Evolutionary conservation across 2,797 vertebrate species (phyloP).

Genomic region (Hafferia zeledoni): DNA sequence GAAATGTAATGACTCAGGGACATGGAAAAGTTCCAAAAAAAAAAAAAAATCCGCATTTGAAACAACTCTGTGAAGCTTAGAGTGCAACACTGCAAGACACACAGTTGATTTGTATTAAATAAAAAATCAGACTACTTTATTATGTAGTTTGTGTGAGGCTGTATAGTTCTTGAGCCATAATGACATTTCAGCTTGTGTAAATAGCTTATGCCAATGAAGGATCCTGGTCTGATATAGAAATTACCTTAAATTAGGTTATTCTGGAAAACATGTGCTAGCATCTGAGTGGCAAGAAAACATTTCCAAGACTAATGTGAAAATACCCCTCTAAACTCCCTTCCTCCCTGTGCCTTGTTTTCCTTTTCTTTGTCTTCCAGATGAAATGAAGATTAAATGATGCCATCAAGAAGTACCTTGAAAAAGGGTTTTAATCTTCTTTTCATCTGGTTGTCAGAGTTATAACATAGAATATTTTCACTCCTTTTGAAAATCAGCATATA

Average conservation of each 20-base stretch:
- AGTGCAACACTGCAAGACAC: not conserved
- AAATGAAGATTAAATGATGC: not conserved
- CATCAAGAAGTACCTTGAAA: not conserved
- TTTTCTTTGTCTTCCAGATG: not conserved
- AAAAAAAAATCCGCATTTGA: not conserved
- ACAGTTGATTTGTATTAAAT: not conserved
- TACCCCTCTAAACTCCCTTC: not conserved
- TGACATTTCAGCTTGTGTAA: conserved; percentile 12
- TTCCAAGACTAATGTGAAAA: not conserved
- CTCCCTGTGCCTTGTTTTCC: not conserved
- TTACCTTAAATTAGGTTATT: conserved; percentile 24
- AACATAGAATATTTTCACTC: not conserved
- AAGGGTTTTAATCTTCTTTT: not conserved
- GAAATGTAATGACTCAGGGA: not conserved
- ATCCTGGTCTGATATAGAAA: conserved; percentile 6
- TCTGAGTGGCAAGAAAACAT: conserved; percentile 16
- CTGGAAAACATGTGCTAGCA: not conserved
- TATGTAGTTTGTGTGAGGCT: not conserved
- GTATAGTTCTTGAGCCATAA: not conserved
- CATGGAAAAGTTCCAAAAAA: not conserved
- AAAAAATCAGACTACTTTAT: not conserved
- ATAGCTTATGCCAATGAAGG: not conserved
- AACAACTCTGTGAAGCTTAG: not conserved
- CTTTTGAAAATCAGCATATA: not conserved
- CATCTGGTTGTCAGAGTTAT: not conserved